Evolutionary conservation across 1,140 invertebrate genomes (phyloP).

Genomic region (Scaptodrosophila lebanonensis): DNA sequence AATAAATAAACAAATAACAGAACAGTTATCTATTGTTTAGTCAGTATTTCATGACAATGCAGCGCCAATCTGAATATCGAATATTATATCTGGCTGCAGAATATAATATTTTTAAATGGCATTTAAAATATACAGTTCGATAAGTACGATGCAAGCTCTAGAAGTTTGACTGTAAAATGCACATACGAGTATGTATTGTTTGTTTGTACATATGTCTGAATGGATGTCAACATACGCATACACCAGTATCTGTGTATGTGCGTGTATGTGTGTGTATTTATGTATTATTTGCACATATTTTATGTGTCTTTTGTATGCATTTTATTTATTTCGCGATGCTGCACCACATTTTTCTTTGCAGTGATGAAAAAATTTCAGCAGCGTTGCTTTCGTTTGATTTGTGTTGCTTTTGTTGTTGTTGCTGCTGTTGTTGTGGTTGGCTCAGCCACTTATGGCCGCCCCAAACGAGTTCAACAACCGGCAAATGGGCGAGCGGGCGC

Average conservation of each 20-base stretch:
- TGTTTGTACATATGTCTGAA: too few species aligned
- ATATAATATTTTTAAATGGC: too few species aligned
- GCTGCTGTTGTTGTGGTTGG: constrained; percentile 43
- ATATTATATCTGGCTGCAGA: too few species aligned
- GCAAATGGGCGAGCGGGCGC: constrained; percentile 42
- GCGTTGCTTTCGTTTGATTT: constrained; percentile 67
- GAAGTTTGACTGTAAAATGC: too few species aligned
- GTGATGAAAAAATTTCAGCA: constrained; percentile 33
- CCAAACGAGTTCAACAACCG: constrained; percentile 62
- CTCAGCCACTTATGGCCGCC: constrained; percentile 65
- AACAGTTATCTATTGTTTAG: too few species aligned
- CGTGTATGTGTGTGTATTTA: constrained; percentile 14
- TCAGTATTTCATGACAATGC: too few species aligned
- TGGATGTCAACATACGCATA: too few species aligned
- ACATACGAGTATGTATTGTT: too few species aligned
- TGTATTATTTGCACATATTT: constrained; percentile 30
- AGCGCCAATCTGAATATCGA: too few species aligned
- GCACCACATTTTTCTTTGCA: constrained; percentile 59
- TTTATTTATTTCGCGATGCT: constrained; percentile 52
- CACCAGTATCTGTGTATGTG: neutral
- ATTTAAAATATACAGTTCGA: too few species aligned
- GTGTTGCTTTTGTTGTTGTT: constrained; percentile 53
- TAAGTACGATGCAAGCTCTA: too few species aligned
- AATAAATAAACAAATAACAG: too few species aligned
- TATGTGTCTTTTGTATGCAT: constrained; percentile 52